A percentile compares a stretch with the other conserved stretches of the same genome.
These are phyloP conservation scores for Gortyna flavago DNA, from an alignment of 2,888 invertebrate species.

Conservation along the genomic window DNA sequence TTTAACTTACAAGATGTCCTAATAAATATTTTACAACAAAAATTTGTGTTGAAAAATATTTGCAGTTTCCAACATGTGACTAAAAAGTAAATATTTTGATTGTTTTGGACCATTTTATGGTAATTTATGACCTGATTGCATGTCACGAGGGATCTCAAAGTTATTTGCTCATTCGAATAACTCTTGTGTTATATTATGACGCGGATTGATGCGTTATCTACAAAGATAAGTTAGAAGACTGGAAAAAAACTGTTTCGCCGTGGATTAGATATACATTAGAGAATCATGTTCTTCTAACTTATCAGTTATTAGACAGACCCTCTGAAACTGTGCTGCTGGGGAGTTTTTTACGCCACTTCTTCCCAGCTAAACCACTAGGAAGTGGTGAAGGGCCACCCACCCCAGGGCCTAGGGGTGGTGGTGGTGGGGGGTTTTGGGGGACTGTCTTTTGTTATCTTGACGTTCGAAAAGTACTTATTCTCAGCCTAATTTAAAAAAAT, in stretches of 20 bases:
- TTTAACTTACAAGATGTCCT: neutral
- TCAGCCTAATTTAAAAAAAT: neutral
- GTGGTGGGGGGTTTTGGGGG: neutral
- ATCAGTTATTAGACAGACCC: neutral
- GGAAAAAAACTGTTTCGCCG: too few relatives aligned
- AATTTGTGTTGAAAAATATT: conserved; percentile 19
- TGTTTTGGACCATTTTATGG: neutral
- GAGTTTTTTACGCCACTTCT: neutral
- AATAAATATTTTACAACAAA: neutral
- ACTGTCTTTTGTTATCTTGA: neutral
- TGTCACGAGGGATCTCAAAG: neutral
- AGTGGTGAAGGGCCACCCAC: neutral
- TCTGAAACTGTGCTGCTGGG: neutral
- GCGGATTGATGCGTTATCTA: neutral
- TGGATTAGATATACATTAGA: neutral
- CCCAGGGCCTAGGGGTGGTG: too few relatives aligned
- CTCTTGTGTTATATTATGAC: neutral
- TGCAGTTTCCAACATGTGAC: conserved; percentile 3
- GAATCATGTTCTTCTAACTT: neutral
- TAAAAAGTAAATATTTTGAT: conserved; percentile 1
- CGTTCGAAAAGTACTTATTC: neutral
- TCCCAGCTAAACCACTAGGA: neutral
- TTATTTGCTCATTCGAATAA: conserved; percentile 18
- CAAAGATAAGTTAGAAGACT: too few relatives aligned
- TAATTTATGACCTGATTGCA: neutral